Base-by-base conservation (phyloP, 2,797 vertebrate genomes). In the Phalanger gymnotis region DNA sequence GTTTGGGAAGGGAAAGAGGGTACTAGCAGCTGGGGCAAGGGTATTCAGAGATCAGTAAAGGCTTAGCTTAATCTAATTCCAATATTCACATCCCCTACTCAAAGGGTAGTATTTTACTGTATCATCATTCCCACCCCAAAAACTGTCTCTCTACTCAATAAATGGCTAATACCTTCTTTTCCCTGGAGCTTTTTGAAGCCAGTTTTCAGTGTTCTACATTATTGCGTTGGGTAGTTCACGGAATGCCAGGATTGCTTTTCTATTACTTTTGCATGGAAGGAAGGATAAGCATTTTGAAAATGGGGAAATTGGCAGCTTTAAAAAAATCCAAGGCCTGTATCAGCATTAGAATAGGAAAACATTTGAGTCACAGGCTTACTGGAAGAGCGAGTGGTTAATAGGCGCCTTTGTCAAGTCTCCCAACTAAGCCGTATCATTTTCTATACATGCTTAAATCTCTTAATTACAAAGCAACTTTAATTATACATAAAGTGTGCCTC, bases 381-480 rank as follows among this genome's bases (percentile, higher is more conserved):
- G 73, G 94, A 81, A 92, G 94, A 97, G 92, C 92, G 93, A 97
- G 94, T 97, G 94, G 96, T 97, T 98, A 98, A 98, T 98, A 96
- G 97, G 56, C 11, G 53, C 96, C 96, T 97, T 98, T 96, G 97
- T 98, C 95, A 97, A 97, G 96, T 97, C 96, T 96, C 95, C 93
- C 92, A 97, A 97, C 96, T 96, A 96, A 97, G 95, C 94, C 90
- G 96, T 96, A 96, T 98, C 97, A 95, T 98, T 97, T 97, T 97
- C 97, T 97, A 95, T 97, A 97, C 96, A 97, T 96, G 97, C 95
- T 56, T 97, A 96, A 97, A 97, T 97, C 97, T 97, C 96, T 98
- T 98, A 98, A 98, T 98, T 97, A 97, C 96, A 98, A 98, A 98
- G 96, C 96, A 97, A 97, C 94, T 97, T 97, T 97, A 97, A 97